Evolutionary conservation across 2,888 invertebrate genomes (phyloP).

Genomic region (Meandrusa payeni): DNA sequence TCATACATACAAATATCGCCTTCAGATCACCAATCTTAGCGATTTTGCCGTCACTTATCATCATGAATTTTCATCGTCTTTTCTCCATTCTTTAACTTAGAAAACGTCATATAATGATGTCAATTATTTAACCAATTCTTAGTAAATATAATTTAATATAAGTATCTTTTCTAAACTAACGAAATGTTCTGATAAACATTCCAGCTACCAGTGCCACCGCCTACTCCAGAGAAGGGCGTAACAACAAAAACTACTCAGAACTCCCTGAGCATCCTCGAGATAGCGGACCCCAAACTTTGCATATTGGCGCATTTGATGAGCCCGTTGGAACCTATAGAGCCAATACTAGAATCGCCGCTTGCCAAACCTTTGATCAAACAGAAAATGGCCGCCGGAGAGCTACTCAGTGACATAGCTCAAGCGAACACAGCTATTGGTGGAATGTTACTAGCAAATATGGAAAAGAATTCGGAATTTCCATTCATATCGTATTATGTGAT

Average conservation of each 20-base stretch:
- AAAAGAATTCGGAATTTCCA: slow-evolving; percentile 93
- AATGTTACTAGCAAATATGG: slow-evolving; percentile 94
- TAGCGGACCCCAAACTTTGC: slow-evolving; percentile 94
- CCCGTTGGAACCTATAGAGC: slow-evolving; percentile 91
- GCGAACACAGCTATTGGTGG: slow-evolving; percentile 89
- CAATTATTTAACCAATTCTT: too few relatives aligned
- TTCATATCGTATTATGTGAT: slow-evolving; percentile 95
- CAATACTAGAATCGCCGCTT: slow-evolving; percentile 91
- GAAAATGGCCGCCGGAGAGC: slow-evolving; percentile 87
- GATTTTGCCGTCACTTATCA: too few relatives aligned
- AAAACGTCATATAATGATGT: too few relatives aligned
- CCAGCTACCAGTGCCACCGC: slow-evolving; percentile 83
- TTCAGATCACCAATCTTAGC: too few relatives aligned
- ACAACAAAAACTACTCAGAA: slow-evolving; percentile 82
- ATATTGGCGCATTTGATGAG: slow-evolving; percentile 95
- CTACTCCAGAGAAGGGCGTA: slow-evolving; percentile 82
- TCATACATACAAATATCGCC: too few relatives aligned
- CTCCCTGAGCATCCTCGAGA: slow-evolving; percentile 88
- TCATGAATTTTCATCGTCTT: too few relatives aligned
- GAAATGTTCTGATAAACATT: slow-evolving; percentile 20
- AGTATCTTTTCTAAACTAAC: too few relatives aligned
- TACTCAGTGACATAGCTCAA: slow-evolving; percentile 87
- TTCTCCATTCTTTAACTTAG: too few relatives aligned
- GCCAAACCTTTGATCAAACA: slow-evolving; percentile 90
- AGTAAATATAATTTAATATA: too few relatives aligned